These are phyloP conservation scores for Spisula subtruncata DNA, from an alignment of 2,888 invertebrate genomes.

Conservation along the genomic window DNA sequence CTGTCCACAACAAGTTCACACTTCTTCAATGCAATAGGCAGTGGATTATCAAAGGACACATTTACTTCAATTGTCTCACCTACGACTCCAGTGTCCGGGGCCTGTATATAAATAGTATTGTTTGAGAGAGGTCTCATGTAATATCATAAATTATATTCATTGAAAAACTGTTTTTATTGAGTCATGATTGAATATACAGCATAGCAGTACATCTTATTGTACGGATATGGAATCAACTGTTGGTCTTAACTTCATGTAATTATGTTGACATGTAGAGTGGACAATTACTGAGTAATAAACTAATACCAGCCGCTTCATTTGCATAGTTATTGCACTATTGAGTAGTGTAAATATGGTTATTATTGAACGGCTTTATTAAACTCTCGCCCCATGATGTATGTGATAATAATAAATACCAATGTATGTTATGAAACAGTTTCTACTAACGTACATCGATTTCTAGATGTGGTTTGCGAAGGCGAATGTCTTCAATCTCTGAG, in stretches of 20 bases:
- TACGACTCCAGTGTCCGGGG: background rate
- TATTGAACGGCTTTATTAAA: too few species aligned
- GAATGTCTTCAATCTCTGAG: conserved; percentile 52
- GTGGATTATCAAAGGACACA: conserved; percentile 67
- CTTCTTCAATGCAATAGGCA: conserved; percentile 56
- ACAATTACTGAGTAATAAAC: background rate
- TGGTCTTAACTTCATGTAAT: background rate
- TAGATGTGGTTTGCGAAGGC: conserved; percentile 68
- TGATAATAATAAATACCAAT: too few species aligned
- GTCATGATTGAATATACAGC: background rate
- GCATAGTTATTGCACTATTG: too few species aligned
- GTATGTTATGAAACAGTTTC: background rate
- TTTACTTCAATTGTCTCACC: conserved; percentile 4
- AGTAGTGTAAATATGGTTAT: too few species aligned
- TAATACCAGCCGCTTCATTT: too few species aligned
- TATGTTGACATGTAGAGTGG: background rate
- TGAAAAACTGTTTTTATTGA: background rate
- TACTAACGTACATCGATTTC: conserved; percentile 48
- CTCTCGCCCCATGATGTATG: too few species aligned
- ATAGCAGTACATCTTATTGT: background rate
- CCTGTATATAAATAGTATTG: background rate
- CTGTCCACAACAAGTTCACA: conserved; percentile 70
- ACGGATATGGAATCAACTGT: background rate
- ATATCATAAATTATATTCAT: too few species aligned
- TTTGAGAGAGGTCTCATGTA: too few species aligned